Evolutionary conservation across 2,797 vertebrate species (phyloP), one percentile per base, ranked within the genome.

Genomic region (Nothura maculosa): DNA sequence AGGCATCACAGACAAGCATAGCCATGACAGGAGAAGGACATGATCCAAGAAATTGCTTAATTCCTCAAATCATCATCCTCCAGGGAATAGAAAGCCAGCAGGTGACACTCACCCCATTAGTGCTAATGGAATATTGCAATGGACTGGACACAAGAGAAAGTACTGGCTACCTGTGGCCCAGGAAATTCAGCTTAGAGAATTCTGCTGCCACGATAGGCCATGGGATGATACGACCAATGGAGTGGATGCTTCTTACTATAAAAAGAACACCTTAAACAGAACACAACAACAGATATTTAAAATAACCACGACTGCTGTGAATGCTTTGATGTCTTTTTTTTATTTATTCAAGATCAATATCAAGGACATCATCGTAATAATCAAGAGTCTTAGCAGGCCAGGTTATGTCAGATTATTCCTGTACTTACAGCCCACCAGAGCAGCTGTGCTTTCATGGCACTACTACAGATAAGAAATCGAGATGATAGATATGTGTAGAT

Each of bases 301-400:
- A 84, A 50, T 15, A 66, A 68, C 27, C 40, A 62, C 45, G 69
- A 55, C 17, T 52, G 47, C 1, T 16, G 3, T 8, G 55, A 73
- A 79, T 55, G 43, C 57, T 87, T 86, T 54, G 45, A 76, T 38
- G 27, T 55, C 60, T 68, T 68, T 80, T 78, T 69, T n/a, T 58
- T n/a, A n/a, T n/a, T n/a, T n/a, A n/a, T 92, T 87, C 62, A 55
- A 85, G 40, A 85, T 25, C 61, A 80, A 85, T 89, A 85, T 69
- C 21, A 3, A 12, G 21, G 19, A 9, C 13, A 17, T 18, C 9
- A 4, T 60, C 36, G 38, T 45, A 40, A n/a, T 10, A 13, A 18
- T n/a, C 1, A 15, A 68, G 48, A 80, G 45, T 57, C 28, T 74
- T 32, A 76, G 20, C 36, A 47, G 34, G 32, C 50, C 72, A 84